Conservation (phyloP, 1,140 invertebrate species). For the Drosophila parvula region DNA sequence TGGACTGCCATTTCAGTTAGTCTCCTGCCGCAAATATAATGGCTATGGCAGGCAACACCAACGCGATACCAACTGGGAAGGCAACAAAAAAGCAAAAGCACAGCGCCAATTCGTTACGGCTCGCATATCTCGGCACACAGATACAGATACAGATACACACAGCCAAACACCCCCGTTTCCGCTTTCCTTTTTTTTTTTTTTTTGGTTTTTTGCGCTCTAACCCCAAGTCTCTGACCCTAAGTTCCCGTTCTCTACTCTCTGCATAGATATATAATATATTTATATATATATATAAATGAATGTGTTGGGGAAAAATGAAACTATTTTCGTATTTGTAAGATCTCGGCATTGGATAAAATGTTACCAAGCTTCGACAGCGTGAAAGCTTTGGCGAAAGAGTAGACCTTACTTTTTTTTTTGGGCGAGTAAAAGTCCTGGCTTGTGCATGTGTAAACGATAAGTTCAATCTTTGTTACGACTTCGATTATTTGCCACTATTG, state of each 20-base stretch:
- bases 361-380: conserved; percentile 48
- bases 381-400: conserved; percentile 58
- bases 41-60: conserved; percentile 25
- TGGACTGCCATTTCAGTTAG: conserved; percentile 70
- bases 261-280: conserved; percentile 5
- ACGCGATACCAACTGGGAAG: conserved; percentile 8
- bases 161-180: conserved; percentile 61
- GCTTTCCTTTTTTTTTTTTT: conserved; percentile 1
- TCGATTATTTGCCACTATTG: conserved; percentile 67
- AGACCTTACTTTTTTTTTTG: conserved; percentile 32
- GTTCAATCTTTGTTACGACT: conserved; percentile 65
- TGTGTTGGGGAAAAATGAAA: conserved; percentile 44
- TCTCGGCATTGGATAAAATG: conserved; percentile 69
- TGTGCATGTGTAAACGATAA: conserved; percentile 42
- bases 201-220: conserved; percentile 26
- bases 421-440: neutral
- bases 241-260: neutral
- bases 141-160: conserved; percentile 26
- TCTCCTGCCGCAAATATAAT: conserved; percentile 63
- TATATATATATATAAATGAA: neutral
- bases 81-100: conserved; percentile 23
- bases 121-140: conserved; percentile 55
- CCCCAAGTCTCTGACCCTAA: conserved; percentile 26
- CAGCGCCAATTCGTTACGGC: conserved; percentile 66
- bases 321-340: conserved; percentile 76